Conservation (phyloP, 2,797 vertebrate species). For the Platyrinchus mystaceus region DNA sequence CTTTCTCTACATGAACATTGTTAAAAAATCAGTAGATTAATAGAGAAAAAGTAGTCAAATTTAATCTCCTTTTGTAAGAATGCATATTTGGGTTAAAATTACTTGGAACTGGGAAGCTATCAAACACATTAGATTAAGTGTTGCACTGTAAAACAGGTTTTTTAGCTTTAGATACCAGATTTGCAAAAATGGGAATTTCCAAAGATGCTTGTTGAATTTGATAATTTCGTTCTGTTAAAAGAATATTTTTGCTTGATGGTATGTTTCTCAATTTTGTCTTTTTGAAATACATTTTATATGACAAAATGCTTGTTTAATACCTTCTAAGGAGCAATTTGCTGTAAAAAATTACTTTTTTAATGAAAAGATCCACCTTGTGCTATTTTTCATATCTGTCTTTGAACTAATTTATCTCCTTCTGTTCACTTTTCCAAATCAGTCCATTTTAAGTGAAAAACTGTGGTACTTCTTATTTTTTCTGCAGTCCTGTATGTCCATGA, state of each 20-base stretch:
- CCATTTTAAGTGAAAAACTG: neutral
- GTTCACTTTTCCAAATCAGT: neutral
- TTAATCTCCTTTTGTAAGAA: neutral
- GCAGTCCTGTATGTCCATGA: neutral
- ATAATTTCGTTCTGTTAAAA: neutral
- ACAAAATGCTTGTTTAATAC: neutral
- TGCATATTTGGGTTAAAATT: neutral
- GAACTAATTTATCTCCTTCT: neutral
- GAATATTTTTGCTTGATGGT: neutral
- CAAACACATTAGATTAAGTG: neutral
- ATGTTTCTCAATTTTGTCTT: neutral
- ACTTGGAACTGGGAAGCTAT: neutral
- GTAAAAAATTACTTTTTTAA: neutral
- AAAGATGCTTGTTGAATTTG: neutral
- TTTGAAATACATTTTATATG: neutral
- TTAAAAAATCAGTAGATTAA: neutral
- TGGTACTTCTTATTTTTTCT: neutral
- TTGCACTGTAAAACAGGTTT: neutral
- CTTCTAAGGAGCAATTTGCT: neutral
- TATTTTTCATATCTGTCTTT: neutral
- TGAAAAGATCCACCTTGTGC: fast-evolving
- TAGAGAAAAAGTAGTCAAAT: neutral
- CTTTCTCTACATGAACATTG: neutral
- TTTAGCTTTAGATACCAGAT: neutral
- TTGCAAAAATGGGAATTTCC: neutral